Percentiles rank a stretch among this genome's conserved stretches.
Evolutionary conservation across 2,797 vertebrate species (phyloP).

Genomic region (Xenentodon cancila): DNA sequence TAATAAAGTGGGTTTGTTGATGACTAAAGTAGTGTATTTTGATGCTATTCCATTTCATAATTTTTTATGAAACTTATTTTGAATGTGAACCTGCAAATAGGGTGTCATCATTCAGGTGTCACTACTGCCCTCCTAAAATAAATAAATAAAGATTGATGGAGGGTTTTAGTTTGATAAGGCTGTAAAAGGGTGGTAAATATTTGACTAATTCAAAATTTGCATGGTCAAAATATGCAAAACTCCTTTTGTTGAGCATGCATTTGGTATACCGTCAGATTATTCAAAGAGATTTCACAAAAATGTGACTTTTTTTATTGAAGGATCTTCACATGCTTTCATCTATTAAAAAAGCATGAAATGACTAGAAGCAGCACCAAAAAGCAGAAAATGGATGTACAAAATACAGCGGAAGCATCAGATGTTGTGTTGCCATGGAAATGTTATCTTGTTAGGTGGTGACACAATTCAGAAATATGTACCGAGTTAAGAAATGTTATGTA

Average conservation of each 20-base stretch:
- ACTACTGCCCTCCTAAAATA: no score
- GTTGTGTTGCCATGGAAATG: slow-evolving; percentile 80
- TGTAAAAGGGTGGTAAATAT: no score
- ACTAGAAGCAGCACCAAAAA: slow-evolving; percentile 41
- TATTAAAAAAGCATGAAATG: slow-evolving; percentile 44
- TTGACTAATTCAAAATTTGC: no score
- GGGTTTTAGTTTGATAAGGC: no score
- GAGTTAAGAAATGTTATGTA: slow-evolving; percentile 80
- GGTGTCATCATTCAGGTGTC: no score
- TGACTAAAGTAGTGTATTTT: no score
- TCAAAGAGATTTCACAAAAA: background rate
- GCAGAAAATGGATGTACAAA: slow-evolving; percentile 41
- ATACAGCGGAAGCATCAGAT: slow-evolving; percentile 45
- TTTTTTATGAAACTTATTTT: no score
- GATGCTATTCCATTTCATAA: no score
- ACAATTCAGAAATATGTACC: slow-evolving; percentile 76
- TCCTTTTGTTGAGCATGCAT: background rate
- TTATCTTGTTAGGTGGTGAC: slow-evolving; percentile 76
- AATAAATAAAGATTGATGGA: no score
- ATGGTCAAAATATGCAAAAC: no score
- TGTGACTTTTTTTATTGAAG: background rate
- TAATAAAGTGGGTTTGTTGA: no score
- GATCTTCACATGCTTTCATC: slow-evolving; percentile 15
- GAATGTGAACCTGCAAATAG: no score
- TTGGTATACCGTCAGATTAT: slow-evolving; percentile 8